Evolutionary conservation across 2,113 vertebrate species (phyloP).

Genomic region (Mystacornis crossleyi): DNA sequence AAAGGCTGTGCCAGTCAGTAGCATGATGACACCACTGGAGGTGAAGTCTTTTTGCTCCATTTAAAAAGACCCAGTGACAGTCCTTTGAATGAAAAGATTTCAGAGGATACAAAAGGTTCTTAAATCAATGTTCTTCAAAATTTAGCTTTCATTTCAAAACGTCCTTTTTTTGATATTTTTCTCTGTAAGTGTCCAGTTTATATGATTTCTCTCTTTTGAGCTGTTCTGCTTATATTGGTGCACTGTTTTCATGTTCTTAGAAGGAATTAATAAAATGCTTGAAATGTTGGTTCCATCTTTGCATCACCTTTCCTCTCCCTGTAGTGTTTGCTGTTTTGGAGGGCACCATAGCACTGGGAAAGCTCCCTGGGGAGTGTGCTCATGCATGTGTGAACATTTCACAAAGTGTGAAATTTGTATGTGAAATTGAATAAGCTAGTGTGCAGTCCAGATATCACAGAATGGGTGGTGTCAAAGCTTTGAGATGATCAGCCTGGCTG

Average conservation of each 20-base stretch:
- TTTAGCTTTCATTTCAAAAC: not conserved
- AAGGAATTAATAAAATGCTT: not conserved
- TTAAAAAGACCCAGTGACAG: not conserved
- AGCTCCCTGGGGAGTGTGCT: not conserved
- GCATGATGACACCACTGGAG: not conserved
- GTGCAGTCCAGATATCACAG: not conserved
- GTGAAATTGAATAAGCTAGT: not conserved
- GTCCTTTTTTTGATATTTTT: not conserved
- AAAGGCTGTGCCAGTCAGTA: not conserved
- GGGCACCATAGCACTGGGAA: not conserved
- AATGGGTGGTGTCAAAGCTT: not conserved
- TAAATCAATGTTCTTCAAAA: not conserved
- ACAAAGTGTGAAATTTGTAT: not conserved
- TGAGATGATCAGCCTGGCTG: not conserved
- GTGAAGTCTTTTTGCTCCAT: not conserved
- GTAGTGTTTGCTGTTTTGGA: not conserved
- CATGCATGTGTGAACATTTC: rapidly evolving
- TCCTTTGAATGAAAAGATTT: not conserved
- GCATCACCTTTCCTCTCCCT: not conserved
- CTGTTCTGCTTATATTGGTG: not conserved
- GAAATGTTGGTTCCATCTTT: not conserved
- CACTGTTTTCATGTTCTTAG: not conserved
- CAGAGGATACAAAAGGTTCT: not conserved
- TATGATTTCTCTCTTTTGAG: not conserved
- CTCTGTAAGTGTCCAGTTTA: not conserved